Base-by-base conservation (phyloP, 1,140 invertebrate species). In the Drosophila nannoptera region DNA sequence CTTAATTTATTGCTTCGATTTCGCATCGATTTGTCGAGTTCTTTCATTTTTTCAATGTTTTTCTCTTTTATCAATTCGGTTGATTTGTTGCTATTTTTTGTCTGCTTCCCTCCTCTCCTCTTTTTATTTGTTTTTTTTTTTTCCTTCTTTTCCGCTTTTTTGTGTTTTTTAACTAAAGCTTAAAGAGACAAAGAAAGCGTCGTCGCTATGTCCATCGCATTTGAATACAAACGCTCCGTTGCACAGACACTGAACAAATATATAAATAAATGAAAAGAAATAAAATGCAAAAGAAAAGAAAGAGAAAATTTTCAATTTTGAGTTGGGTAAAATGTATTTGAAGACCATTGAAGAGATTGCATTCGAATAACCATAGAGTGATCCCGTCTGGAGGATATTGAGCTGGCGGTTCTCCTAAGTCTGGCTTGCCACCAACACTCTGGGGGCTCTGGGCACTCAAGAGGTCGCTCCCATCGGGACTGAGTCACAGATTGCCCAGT, bases 1-100 rank as follows among this genome's bases (percentile, higher is more conserved):
- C 56, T 86, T 81, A 86, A 86, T 84, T 84, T 84, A 84, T 84
- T 84, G 81, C 81, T 81, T 84, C 66, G 77, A 83, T 83, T 82
- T 82, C 76, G 70, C 66, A 76, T 84, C 80, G 75, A 84, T 84
- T 83, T 84, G 77, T 77, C 81, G 76, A 69, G 77, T 81, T 84
- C 73, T 84, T 78, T 65, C 66, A 62, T 80, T 86, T 80, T 22
- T 22, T 22, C 22, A 22, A 22, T 22, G 22, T 22, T 22, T 22
- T 22, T 22, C 22, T 22, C 73, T 84, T 81, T 86, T 84, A 83
- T 78, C 78, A 83, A 84, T 83, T 84, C 72, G 73, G 60, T 80
- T 84, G 80, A 84, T 84, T 84, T 80, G 78, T 75, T 75, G 72
- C 58, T 80, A 80, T 80, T 80, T 80, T 53, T 78, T 49, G 80